These are phyloP conservation scores for Ochotona curzoniae DNA, from an alignment of 2,113 vertebrate genomes.

Conservation along the genomic window DNA sequence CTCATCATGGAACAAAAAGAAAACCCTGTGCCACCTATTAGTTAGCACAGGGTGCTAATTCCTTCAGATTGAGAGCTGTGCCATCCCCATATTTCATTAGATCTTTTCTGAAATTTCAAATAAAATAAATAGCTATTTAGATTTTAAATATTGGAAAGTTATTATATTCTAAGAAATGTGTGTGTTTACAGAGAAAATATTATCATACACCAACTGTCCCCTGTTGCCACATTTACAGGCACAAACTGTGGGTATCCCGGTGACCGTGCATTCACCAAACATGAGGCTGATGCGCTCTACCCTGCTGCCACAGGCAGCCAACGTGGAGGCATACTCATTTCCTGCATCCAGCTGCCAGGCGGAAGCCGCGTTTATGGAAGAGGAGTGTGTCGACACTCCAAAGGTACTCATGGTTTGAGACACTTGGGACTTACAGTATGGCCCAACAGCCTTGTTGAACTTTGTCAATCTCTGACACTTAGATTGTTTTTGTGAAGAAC, in stretches of 20 bases:
- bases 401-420: constrained; percentile 87
- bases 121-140: background rate
- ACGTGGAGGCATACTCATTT: constrained; percentile 91
- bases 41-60: background rate
- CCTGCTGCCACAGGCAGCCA: constrained; percentile 88
- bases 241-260: constrained; percentile 89
- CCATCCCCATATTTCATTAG: background rate
- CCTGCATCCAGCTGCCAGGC: constrained; percentile 87
- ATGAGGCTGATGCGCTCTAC: constrained; percentile 91
- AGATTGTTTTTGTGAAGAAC: constrained; percentile 22
- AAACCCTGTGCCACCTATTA: background rate
- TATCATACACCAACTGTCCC: background rate
- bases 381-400: constrained; percentile 94
- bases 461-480: constrained; percentile 7
- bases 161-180: background rate
- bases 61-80: background rate
- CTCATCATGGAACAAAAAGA: background rate
- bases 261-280: constrained; percentile 89
- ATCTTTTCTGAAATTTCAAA: background rate
- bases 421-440: background rate
- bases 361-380: constrained; percentile 94
- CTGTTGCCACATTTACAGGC: constrained; percentile 83
- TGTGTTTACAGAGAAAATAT: background rate
- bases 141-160: constrained; percentile 1
- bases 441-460: background rate